Conservation (phyloP, 2,113 vertebrate genomes). For the Tachysurus vachellii region DNA sequence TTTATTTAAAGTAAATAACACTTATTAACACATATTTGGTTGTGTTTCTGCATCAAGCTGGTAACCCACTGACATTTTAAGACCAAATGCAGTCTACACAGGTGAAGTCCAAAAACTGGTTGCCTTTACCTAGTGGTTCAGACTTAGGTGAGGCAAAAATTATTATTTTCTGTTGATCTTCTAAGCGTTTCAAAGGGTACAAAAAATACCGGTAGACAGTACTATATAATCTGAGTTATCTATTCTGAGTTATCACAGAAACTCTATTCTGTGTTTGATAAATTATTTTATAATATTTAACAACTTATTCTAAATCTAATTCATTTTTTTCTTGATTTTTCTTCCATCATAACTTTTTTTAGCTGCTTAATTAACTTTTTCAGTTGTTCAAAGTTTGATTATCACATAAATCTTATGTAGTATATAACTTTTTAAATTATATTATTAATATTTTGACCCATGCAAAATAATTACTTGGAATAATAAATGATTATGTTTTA, state of each 20-base stretch:
- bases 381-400: background rate
- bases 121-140: background rate
- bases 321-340: background rate
- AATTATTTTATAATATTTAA: background rate
- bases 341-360: background rate
- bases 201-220: background rate
- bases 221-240: background rate
- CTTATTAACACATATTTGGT: background rate
- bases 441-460: background rate
- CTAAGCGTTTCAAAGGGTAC: too few relatives aligned
- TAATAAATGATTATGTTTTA: background rate
- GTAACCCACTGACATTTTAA: background rate
- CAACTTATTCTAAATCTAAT: background rate
- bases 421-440: background rate
- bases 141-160: background rate
- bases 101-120: background rate
- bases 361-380: background rate
- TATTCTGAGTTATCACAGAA: too few relatives aligned
- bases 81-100: background rate
- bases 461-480: background rate
- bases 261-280: background rate
- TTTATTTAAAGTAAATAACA: background rate
- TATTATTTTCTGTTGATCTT: too few relatives aligned
- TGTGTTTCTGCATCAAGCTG: too few relatives aligned
- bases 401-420: background rate